Percentiles rank a stretch among this genome's conserved stretches.
Evolutionary conservation across 2,888 invertebrate species (phyloP).

Genomic region (Atherix ibis): DNA sequence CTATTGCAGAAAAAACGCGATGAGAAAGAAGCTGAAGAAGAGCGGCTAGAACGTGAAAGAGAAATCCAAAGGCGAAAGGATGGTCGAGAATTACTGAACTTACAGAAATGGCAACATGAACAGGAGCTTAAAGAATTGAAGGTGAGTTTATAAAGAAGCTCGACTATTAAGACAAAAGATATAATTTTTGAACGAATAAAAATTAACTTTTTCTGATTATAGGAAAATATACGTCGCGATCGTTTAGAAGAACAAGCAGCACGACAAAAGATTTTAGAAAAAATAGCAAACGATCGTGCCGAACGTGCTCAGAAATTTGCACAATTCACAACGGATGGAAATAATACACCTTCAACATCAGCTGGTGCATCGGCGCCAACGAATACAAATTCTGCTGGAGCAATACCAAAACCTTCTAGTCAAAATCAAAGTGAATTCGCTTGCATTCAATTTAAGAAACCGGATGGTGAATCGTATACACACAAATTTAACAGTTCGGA

Average conservation of each 20-base stretch:
- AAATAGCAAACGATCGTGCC: slow-evolving; percentile 73
- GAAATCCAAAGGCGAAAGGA: slow-evolving; percentile 58
- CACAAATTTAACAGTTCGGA: slow-evolving; percentile 55
- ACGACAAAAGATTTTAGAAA: slow-evolving; percentile 59
- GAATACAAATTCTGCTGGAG: slow-evolving; percentile 11
- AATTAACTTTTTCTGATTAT: slow-evolving; percentile 1
- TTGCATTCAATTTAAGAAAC: slow-evolving; percentile 72
- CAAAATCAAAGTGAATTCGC: slow-evolving; percentile 24
- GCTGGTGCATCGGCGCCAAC: slow-evolving; percentile 2
- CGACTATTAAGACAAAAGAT: background rate
- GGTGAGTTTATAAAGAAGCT: slow-evolving; percentile 25
- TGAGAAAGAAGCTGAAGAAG: slow-evolving; percentile 50
- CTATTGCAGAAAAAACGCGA: slow-evolving; percentile 47
- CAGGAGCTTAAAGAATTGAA: slow-evolving; percentile 53
- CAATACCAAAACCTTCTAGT: slow-evolving; percentile 6
- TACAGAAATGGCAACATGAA: slow-evolving; percentile 60
- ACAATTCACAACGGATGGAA: slow-evolving; percentile 18
- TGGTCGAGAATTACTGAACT: slow-evolving; percentile 55
- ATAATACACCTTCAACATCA: too few species aligned
- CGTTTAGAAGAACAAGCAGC: slow-evolving; percentile 59
- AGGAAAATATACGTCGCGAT: slow-evolving; percentile 44
- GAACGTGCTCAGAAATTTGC: slow-evolving; percentile 42
- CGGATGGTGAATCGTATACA: slow-evolving; percentile 60
- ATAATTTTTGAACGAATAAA: too few species aligned
- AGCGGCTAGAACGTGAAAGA: slow-evolving; percentile 41